Evolutionary conservation across 1,140 invertebrate species (phyloP), one percentile per base, ranked within the genome.

Genomic region (Zaprionus ornatus): DNA sequence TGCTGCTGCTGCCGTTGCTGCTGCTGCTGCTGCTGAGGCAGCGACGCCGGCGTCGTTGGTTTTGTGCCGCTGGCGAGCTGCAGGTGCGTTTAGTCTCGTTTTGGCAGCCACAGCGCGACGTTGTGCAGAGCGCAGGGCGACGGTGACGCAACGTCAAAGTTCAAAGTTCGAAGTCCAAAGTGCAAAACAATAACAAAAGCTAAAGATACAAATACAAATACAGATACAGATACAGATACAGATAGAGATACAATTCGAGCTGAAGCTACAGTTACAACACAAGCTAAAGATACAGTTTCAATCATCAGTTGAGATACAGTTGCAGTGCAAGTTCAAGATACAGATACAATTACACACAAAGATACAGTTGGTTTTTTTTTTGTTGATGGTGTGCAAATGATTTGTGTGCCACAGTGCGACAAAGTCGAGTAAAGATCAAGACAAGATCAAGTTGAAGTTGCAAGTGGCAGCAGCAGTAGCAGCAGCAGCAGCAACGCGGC

Each of bases 61-160:
- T 84, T 74, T 70, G 72, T 66, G 66, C 66, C 60, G 42, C 37
- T 42, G 25, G 15, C 37, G 50, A 35, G 71, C 54, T 77, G 81
- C 83, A 87, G 83, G 83, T 87, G 83, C 74, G 85, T 79, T 91
- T 91, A 91, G 90, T 91, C 86, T 90, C 86, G 90, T 90, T 91
- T 91, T 88, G 90, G 82, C 91, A 85, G 91, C 77, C 81, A 75
- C 61, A 63, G 81, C 79, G 86, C 79, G 80, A 91, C 87, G 81
- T 87, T 79, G 80, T 79, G 66, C 69, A 78, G 59, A 77, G 69
- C 75, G 78, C 66, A 73, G 76, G 76, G 54, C 74, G 69, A 62
- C 57, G 52, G 35, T 7, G 32, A 32, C 29, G 15, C 29, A 40
- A 17, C 10, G 17, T n/a, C 29, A 32, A 32, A 25, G 52, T 55